A percentile compares a stretch with the other conserved stretches of the same genome.
Evolutionary conservation across 2,888 invertebrate species (phyloP).

Genomic region (Syrista parreyssii): DNA sequence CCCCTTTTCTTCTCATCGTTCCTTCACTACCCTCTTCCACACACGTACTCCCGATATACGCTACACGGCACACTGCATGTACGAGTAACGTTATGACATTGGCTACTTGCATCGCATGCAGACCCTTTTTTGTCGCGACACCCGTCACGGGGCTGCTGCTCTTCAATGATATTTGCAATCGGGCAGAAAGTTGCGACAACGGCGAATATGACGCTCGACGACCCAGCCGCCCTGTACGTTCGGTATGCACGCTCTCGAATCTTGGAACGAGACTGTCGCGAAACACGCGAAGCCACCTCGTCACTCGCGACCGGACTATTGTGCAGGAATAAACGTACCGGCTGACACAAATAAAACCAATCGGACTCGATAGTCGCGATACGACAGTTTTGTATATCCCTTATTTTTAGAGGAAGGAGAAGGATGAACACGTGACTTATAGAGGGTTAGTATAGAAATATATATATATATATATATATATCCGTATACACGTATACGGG

Average conservation of each 20-base stretch:
- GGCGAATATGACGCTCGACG: slow-evolving; percentile 15
- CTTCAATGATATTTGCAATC: slow-evolving; percentile 46
- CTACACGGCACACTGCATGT: not conserved
- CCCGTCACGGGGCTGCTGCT: slow-evolving; percentile 9
- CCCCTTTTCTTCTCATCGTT: slow-evolving; percentile 14
- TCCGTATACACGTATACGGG: not conserved
- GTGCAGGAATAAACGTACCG: not conserved
- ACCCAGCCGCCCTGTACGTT: slow-evolving; percentile 4
- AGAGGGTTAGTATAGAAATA: not conserved
- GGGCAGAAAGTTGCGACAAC: slow-evolving; percentile 1
- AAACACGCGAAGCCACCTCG: not conserved
- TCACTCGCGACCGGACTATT: not conserved
- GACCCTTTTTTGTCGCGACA: slow-evolving; percentile 45
- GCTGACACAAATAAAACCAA: not conserved
- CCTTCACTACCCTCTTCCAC: slow-evolving; percentile 20
- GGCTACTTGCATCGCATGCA: slow-evolving; percentile 41
- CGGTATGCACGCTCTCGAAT: not conserved
- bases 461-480: no score
- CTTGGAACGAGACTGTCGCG: not conserved
- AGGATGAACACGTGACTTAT: not conserved
- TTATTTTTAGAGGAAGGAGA: not conserved
- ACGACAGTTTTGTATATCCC: not conserved
- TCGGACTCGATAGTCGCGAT: not conserved
- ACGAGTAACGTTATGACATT: not conserved
- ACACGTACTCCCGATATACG: not conserved